Conservation (phyloP, 2,113 vertebrate genomes). For the Esox niger region DNA sequence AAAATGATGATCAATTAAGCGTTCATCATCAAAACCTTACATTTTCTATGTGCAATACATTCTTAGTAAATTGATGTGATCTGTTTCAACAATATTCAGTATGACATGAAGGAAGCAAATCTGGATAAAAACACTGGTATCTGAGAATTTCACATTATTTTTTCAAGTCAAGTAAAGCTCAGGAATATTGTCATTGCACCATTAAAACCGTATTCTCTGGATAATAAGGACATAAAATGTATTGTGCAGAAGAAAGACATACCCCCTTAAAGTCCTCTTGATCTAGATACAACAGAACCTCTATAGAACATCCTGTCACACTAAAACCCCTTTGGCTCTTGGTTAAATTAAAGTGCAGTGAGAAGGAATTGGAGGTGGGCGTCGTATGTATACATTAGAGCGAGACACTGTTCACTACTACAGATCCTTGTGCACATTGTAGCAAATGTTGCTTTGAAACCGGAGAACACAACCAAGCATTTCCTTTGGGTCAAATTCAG, state of each 20-base stretch:
- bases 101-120: background rate
- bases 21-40: background rate
- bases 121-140: background rate
- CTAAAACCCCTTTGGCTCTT: background rate
- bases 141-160: background rate
- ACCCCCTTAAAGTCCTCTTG: background rate
- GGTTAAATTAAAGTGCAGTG: background rate
- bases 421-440: too few species aligned
- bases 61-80: background rate
- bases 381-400: conserved; percentile 23
- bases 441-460: too few species aligned
- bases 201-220: background rate
- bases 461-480: too few species aligned
- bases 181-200: background rate
- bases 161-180: conserved; percentile 1
- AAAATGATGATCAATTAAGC: background rate
- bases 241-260: background rate
- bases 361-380: background rate
- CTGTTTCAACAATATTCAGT: background rate
- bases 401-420: background rate
- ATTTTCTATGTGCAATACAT: background rate
- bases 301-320: background rate
- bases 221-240: background rate
- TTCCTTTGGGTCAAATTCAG: too few species aligned
- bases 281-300: background rate